Evolutionary conservation across 2,888 invertebrate species (phyloP), one percentile per base, ranked within the genome.

Genomic region (Noctua comes): DNA sequence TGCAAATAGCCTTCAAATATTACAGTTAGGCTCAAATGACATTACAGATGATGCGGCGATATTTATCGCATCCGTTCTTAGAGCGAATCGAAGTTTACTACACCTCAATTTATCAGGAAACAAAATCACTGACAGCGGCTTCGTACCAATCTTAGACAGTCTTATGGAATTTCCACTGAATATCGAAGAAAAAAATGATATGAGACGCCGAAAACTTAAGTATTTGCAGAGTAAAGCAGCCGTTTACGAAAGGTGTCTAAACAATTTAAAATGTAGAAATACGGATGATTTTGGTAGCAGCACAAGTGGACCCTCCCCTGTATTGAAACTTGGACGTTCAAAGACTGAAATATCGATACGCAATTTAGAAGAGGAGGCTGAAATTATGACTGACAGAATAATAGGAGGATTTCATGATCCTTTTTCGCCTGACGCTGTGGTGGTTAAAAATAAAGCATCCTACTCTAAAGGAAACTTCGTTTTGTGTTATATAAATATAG

Each of bases 91-190:
- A 40, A 83, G 81, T 24, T 86, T 95, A 13, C 13, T 92, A 18
- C 91, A 95, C 84, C 87, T 95, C 10, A 94, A 93, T 89, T 82
- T 95, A 76, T 89, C 93, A 8, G 93, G 91, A 43, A 95, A 95
- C 76, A 77, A 74, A 48, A 91, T 95, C 18, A 90, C 92, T 21
- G 92, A 93, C 71, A 68, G 24, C 8, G 95, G 95, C 7, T 91
- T 91, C 2, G 27, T 6, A n/a, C 76, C 78, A n/a, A 90, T 95
- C 31, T 71, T 95, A 6, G 77, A 87, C 18, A 73, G 86, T 73
- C 87, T 95, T 40, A 87, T 82, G 80, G 88, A 91, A 77, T 95
- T 94, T 76, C 88, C 83, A 57, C 66, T 95, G 36, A 90, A 83
- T 0, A 16, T 6, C 10, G 82, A 89, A 24, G 95, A 95, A 76